phyloP scores from a whole-genome alignment of 2,888 invertebrate genomes.

The Acleris holmiana region DNA sequence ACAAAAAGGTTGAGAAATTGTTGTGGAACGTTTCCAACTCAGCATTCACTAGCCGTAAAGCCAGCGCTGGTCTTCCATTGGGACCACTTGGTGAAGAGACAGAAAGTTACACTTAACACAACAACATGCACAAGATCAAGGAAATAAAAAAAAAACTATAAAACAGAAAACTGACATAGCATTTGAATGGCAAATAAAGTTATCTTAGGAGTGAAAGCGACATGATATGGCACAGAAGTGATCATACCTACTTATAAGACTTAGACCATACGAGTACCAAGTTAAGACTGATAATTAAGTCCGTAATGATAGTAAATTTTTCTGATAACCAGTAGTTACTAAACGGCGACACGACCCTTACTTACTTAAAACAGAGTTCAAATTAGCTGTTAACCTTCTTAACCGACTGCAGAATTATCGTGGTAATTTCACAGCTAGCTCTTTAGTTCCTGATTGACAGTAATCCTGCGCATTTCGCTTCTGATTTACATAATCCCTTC shows the following conservation, averaged over 20 bases:
- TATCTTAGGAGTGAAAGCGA: no score
- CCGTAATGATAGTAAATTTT: neutral
- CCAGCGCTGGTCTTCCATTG: no score
- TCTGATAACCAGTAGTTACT: neutral
- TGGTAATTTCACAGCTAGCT: neutral
- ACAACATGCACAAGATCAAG: no score
- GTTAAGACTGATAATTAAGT: neutral
- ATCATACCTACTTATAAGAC: neutral
- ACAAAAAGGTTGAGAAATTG: no score
- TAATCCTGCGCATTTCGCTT: neutral
- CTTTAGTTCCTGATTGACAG: slow-evolving; percentile 1
- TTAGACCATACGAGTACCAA: neutral
- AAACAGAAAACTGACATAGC: no score
- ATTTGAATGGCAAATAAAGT: no score
- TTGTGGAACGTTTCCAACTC: no score
- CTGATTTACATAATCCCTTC: slow-evolving; percentile 7
- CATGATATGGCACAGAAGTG: no score
- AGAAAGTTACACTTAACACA: no score
- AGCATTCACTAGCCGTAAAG: no score
- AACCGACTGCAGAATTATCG: neutral
- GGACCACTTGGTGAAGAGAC: no score
- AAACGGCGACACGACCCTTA: neutral
- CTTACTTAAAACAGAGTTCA: neutral
- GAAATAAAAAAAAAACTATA: no score
- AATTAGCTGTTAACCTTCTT: neutral